phyloP scores from a whole-genome alignment of 2,113 vertebrate species.

The Micromys minutus region DNA sequence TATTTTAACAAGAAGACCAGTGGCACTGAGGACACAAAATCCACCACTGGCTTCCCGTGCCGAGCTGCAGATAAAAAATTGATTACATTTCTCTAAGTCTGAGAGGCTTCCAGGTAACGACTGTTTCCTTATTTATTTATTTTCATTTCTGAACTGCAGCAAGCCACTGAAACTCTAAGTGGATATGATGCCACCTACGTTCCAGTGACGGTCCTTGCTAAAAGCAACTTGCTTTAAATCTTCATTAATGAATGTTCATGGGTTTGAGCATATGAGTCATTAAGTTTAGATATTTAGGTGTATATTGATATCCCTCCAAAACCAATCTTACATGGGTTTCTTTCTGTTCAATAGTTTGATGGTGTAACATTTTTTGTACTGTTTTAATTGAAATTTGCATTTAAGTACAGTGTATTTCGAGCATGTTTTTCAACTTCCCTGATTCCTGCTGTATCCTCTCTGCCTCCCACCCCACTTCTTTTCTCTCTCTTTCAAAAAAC shows the following conservation, averaged over 20 bases:
- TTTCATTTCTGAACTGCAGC: constrained; percentile 75
- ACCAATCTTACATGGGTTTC: constrained; percentile 54
- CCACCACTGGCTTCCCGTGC: constrained; percentile 68
- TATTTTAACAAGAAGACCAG: constrained; percentile 79
- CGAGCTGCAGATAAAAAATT: constrained; percentile 79
- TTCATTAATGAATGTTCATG: constrained; percentile 66
- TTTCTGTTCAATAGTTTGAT: constrained; percentile 50
- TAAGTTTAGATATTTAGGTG: constrained; percentile 71
- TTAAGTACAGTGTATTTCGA: background rate
- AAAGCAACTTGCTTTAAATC: constrained; percentile 65
- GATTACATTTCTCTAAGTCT: constrained; percentile 79
- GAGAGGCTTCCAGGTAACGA: constrained; percentile 78
- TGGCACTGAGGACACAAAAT: constrained; percentile 74
- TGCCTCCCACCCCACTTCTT: background rate
- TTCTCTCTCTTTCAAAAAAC: background rate
- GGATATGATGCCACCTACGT: constrained; percentile 33
- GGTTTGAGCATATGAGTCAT: constrained; percentile 51
- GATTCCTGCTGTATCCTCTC: background rate
- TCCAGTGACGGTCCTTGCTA: constrained; percentile 54
- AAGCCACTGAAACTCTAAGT: constrained; percentile 66
- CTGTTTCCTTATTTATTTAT: constrained; percentile 74
- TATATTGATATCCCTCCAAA: constrained; percentile 7
- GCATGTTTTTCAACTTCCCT: background rate
- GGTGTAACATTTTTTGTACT: background rate
- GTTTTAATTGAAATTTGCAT: background rate